Conservation (phyloP, 2,113 vertebrate species). For the Melanocharis versteri region DNA sequence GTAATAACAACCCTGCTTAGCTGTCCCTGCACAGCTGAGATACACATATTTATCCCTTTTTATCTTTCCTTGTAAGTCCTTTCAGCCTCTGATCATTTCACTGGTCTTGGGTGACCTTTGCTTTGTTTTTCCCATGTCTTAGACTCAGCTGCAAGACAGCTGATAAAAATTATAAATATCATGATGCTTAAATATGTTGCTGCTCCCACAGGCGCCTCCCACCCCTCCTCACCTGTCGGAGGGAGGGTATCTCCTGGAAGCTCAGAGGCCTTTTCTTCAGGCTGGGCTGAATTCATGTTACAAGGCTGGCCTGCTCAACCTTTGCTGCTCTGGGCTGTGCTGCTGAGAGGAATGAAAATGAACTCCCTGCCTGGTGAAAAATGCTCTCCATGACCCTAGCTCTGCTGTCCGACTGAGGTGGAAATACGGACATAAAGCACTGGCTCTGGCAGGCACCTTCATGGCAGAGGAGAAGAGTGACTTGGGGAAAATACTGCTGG, state of each 20-base stretch:
- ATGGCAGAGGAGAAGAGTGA: background rate
- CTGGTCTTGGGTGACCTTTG: background rate
- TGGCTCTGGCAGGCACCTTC: background rate
- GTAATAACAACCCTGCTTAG: background rate
- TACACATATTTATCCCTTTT: background rate
- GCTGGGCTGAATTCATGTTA: background rate
- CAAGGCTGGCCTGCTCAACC: background rate
- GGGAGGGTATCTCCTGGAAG: background rate
- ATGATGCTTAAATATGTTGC: background rate
- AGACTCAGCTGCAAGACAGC: background rate
- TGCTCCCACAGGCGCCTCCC: background rate
- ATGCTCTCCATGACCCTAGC: background rate
- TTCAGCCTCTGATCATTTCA: background rate
- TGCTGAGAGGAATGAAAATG: background rate
- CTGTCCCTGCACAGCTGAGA: background rate
- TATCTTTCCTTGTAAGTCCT: background rate
- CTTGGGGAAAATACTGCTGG: fast-evolving
- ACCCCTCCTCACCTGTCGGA: background rate
- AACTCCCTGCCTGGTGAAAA: background rate
- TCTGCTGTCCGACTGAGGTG: background rate
- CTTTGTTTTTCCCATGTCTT: background rate
- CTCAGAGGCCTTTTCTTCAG: background rate
- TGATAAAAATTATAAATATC: background rate
- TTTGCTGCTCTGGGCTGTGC: background rate
- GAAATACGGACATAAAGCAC: background rate